Conservation (phyloP, 1,140 invertebrate genomes). For the Bombyx mori region DNA sequence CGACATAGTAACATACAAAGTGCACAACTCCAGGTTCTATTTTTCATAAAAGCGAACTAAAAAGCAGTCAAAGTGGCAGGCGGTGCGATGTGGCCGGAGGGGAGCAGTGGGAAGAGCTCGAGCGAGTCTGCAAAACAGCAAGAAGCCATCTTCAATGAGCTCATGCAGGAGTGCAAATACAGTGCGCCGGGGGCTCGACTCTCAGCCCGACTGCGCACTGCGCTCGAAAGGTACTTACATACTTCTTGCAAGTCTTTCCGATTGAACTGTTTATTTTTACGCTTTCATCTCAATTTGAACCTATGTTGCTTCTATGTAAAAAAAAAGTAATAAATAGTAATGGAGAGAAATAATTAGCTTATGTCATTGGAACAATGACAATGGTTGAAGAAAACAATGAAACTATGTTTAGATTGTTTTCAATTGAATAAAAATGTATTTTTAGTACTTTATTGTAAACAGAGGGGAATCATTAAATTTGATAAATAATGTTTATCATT, state of each 20-base stretch:
- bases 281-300: no score
- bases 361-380: no score
- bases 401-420: no score
- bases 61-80: neutral
- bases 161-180: constrained; percentile 79
- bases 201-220: constrained; percentile 75
- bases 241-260: neutral
- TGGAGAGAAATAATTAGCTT: no score
- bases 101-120: constrained; percentile 7
- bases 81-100: constrained; percentile 14
- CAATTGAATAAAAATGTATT: no score
- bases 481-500: no score
- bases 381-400: no score
- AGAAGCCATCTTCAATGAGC: constrained; percentile 76
- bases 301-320: no score
- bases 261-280: no score
- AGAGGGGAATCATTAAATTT: no score
- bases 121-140: constrained; percentile 45
- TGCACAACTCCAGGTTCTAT: neutral
- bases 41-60: neutral
- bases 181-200: constrained; percentile 79
- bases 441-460: no score
- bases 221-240: constrained; percentile 71
- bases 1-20: neutral
- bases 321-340: no score